A percentile compares a stretch with the other conserved stretches of the same genome.
phyloP scores from a whole-genome alignment of 2,113 vertebrate species.

The Spea multiplicata region DNA sequence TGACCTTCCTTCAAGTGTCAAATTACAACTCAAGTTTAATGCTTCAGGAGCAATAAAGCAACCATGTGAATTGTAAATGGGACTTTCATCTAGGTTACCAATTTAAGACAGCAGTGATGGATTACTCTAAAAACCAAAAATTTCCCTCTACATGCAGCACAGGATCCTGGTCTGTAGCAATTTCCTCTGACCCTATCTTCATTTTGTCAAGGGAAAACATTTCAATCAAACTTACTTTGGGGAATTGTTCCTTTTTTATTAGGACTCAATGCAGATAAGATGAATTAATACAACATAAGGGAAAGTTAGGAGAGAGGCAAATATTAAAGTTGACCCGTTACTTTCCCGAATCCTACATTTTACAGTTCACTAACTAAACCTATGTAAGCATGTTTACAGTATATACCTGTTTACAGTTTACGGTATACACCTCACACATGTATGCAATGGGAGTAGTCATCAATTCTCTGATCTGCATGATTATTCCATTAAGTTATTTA shows the following conservation, averaged over 20 bases:
- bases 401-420: too few species aligned
- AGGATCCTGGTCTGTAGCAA: slow-evolving; percentile 27
- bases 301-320: slow-evolving; percentile 2
- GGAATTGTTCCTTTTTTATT: slow-evolving; percentile 24
- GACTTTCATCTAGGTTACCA: slow-evolving; percentile 20
- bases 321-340: too few species aligned
- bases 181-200: slow-evolving; percentile 15
- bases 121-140: slow-evolving; percentile 28
- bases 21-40: slow-evolving; percentile 11
- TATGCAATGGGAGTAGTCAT: too few species aligned
- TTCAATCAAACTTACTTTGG: slow-evolving; percentile 12
- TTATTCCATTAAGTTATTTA: too few species aligned
- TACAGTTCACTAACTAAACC: too few species aligned
- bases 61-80: slow-evolving; percentile 29
- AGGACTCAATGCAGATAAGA: slow-evolving; percentile 8
- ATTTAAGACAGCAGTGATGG: slow-evolving; percentile 34
- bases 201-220: background rate
- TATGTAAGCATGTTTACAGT: too few species aligned
- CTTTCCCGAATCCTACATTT: too few species aligned
- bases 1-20: background rate
- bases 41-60: slow-evolving; percentile 3
- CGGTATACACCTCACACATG: too few species aligned
- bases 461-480: too few species aligned
- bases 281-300: slow-evolving; percentile 13
- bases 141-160: slow-evolving; percentile 14